phyloP scores from a whole-genome alignment of 2,797 vertebrate species.

The Gila robusta region DNA sequence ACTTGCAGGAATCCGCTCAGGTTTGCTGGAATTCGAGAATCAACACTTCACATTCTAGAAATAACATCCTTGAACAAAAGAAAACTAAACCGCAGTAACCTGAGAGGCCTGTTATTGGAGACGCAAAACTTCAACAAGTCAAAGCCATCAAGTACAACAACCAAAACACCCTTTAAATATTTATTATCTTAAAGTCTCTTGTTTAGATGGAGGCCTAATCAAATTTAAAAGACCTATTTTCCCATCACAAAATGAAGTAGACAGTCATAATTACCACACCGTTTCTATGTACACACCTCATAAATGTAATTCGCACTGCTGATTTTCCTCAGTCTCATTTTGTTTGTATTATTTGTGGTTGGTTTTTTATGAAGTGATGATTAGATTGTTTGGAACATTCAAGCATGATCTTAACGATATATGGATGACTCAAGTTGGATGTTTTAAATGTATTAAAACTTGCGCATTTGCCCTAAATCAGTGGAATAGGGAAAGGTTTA shows the following conservation, averaged over 20 bases:
- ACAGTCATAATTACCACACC: slow-evolving; percentile 22
- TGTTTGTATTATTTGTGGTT: slow-evolving; percentile 45
- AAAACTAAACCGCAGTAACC: slow-evolving; percentile 26
- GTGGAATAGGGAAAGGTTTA: slow-evolving; percentile 20
- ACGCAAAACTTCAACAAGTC: slow-evolving; percentile 20
- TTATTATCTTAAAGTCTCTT: slow-evolving; percentile 40
- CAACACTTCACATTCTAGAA: slow-evolving; percentile 35
- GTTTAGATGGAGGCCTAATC: slow-evolving; percentile 31
- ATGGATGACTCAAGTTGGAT: slow-evolving; percentile 7
- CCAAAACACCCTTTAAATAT: slow-evolving; percentile 44
- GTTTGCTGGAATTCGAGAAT: slow-evolving; percentile 24
- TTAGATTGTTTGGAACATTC: slow-evolving; percentile 29
- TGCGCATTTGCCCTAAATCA: slow-evolving; percentile 16
- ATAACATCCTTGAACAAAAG: slow-evolving; percentile 43
- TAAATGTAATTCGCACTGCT: slow-evolving; percentile 45
- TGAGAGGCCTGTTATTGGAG: slow-evolving; percentile 29
- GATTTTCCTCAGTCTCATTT: slow-evolving; percentile 27
- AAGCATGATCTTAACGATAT: slow-evolving; percentile 15
- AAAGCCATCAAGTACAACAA: slow-evolving; percentile 29
- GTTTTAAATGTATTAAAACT: slow-evolving; percentile 28
- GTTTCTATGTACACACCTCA: slow-evolving; percentile 43
- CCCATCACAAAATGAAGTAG: slow-evolving; percentile 41
- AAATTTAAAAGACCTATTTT: slow-evolving; percentile 49
- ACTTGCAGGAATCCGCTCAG: slow-evolving; percentile 3
- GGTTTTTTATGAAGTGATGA: slow-evolving; percentile 46